Conservation (phyloP, 2,797 vertebrate genomes). For the Ctenosaura bakeri region DNA sequence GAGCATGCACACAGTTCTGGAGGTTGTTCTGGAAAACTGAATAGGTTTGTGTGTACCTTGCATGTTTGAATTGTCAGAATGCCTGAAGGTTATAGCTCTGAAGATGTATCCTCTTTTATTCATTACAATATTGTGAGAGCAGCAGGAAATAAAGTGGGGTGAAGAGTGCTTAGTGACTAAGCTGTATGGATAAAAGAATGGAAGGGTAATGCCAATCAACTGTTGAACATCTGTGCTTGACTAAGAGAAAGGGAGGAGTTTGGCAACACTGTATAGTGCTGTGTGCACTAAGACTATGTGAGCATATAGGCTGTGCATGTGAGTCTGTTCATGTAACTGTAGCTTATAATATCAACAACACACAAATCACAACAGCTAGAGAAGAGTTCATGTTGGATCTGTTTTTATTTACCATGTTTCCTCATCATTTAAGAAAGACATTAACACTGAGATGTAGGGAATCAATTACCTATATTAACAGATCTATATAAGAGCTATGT, state of each 20-base stretch:
- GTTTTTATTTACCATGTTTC: background rate
- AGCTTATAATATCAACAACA: too few relatives aligned
- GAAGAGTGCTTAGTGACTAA: background rate
- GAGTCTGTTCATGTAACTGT: background rate
- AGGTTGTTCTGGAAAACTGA: background rate
- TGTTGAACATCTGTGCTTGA: background rate
- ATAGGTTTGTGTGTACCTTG: background rate
- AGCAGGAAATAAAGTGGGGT: background rate
- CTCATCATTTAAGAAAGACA: background rate
- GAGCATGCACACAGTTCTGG: background rate
- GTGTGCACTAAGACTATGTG: background rate
- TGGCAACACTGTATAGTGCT: accelerated
- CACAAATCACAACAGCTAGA: too few relatives aligned
- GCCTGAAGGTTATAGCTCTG: background rate
- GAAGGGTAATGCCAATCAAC: background rate
- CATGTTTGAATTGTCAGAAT: background rate
- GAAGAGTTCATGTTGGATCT: background rate
- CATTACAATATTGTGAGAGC: background rate
- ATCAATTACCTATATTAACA: background rate
- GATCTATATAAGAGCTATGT: background rate
- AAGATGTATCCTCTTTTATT: background rate
- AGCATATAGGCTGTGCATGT: background rate
- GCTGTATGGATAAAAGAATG: accelerated
- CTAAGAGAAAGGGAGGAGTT: background rate
- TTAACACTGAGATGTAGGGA: background rate